Conservation (phyloP, 2,888 invertebrate genomes). For the Aphodius granarius region DNA sequence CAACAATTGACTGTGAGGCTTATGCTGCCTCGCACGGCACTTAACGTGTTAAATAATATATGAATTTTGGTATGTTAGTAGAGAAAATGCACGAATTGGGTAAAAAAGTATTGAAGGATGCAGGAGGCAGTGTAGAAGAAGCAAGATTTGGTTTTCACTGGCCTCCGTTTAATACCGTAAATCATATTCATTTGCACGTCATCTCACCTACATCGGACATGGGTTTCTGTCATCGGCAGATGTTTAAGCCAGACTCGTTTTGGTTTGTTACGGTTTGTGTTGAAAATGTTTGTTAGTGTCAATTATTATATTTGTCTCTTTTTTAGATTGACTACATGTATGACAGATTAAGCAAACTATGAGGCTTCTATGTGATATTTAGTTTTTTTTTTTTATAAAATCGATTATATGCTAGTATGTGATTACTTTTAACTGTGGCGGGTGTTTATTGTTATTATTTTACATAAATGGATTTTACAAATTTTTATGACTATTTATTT, state of each 20-base stretch:
- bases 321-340: slow-evolving; percentile 24
- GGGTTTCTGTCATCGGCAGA: slow-evolving; percentile 63
- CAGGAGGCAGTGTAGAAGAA: slow-evolving; percentile 53
- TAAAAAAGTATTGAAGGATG: slow-evolving; percentile 55
- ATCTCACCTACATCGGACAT: slow-evolving; percentile 80
- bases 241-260: slow-evolving; percentile 73
- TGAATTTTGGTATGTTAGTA: slow-evolving; percentile 56
- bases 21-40: too few species aligned
- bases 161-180: slow-evolving; percentile 85
- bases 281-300: background rate
- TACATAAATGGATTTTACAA: background rate
- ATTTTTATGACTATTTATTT: background rate
- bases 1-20: too few species aligned
- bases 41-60: slow-evolving; percentile 13
- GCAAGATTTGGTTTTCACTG: slow-evolving; percentile 80
- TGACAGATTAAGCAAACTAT: background rate
- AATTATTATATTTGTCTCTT: background rate
- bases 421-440: background rate
- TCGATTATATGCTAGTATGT: background rate
- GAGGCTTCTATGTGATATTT: background rate
- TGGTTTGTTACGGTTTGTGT: slow-evolving; percentile 80
- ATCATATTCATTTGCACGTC: slow-evolving; percentile 83
- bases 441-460: background rate
- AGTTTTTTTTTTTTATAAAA: background rate
- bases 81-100: slow-evolving; percentile 66